Conservation (phyloP, 2,113 vertebrate genomes). For the Hemibagrus wyckioides region DNA sequence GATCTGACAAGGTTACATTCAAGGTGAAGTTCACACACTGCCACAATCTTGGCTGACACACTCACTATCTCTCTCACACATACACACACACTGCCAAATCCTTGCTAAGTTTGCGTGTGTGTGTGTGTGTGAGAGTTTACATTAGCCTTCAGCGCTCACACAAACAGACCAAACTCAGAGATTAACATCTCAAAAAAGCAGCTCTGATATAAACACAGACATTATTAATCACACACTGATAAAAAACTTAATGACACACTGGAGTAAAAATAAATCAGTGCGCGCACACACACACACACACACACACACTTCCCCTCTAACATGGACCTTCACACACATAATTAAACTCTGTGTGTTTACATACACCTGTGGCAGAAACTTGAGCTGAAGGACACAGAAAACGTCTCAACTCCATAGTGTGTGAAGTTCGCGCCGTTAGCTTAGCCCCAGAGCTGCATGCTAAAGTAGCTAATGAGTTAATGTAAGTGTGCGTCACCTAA, state of each 20-base stretch:
- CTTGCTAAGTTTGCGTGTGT: neutral
- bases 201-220: conserved; percentile 4
- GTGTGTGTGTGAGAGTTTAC: neutral
- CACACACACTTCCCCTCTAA: neutral
- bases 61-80: neutral
- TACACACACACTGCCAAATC: neutral
- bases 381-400: too few relatives aligned
- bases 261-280: neutral
- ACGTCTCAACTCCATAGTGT: neutral
- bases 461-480: neutral
- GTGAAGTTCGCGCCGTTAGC: neutral
- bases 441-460: neutral
- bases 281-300: neutral
- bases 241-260: neutral
- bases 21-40: neutral
- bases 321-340: neutral
- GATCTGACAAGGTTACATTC: neutral
- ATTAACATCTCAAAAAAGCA: conserved; percentile 11
- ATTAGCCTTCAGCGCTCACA: neutral
- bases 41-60: neutral
- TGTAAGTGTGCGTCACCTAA: neutral
- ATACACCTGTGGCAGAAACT: neutral
- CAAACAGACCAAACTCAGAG: neutral
- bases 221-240: neutral
- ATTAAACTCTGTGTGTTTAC: neutral